These are phyloP conservation scores for Archegozetes longisetosus DNA, from an alignment of 1,140 invertebrate genomes.

Conservation along the genomic window DNA sequence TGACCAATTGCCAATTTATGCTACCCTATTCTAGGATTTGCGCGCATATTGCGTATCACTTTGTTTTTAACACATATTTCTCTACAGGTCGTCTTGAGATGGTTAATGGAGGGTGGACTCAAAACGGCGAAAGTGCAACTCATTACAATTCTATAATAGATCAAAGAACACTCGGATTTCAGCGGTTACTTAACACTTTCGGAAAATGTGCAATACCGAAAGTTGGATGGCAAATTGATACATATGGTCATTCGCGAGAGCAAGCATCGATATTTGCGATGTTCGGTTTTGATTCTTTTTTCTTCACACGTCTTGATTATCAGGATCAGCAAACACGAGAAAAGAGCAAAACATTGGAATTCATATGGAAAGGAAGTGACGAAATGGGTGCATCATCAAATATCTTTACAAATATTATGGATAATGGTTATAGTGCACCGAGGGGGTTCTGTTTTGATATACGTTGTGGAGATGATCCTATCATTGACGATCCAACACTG, in stretches of 20 bases:
- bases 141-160: conserved; percentile 89
- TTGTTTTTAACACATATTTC: too few species aligned
- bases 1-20: too few species aligned
- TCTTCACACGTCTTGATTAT: conserved; percentile 28
- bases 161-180: conserved; percentile 57
- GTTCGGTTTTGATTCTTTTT: conserved; percentile 25
- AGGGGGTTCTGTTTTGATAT: conserved; percentile 1
- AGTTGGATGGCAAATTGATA: conserved; percentile 49
- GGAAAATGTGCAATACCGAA: conserved; percentile 39
- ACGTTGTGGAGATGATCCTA: background rate
- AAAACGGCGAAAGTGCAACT: conserved; percentile 82
- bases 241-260: conserved; percentile 48
- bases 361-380: conserved; percentile 14
- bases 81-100: conserved; percentile 64
- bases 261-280: conserved; percentile 43
- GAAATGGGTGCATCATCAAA: conserved; percentile 10
- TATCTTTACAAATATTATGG: conserved; percentile 13
- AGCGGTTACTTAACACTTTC: conserved; percentile 42
- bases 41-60: too few species aligned
- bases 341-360: conserved; percentile 12
- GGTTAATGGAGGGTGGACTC: conserved; percentile 65
- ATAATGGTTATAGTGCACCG: conserved; percentile 2
- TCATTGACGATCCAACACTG: conserved; percentile 12
- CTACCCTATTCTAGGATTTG: too few species aligned
- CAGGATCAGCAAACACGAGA: conserved; percentile 7